Evolutionary conservation across 1,140 invertebrate genomes (phyloP).

Genomic region (Tetranychus cinnabarinus): DNA sequence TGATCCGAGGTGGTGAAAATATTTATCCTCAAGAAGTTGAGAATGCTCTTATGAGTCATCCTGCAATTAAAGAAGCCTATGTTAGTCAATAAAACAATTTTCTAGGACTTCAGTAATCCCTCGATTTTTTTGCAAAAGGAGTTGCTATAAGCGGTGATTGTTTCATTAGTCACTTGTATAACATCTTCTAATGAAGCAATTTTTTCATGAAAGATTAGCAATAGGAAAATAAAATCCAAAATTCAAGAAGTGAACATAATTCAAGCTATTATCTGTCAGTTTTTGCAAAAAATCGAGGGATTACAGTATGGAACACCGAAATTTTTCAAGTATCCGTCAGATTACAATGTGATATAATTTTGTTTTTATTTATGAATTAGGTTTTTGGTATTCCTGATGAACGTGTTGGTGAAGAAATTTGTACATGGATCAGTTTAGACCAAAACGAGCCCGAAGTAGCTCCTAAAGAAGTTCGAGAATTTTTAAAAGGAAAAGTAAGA

Average conservation of each 20-base stretch:
- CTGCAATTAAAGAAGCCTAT: constrained; percentile 39
- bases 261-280: no score
- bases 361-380: constrained; percentile 5
- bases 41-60: constrained; percentile 33
- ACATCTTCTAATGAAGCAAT: no score
- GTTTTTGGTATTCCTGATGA: constrained; percentile 29
- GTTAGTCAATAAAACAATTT: constrained; percentile 18
- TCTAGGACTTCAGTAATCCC: background rate
- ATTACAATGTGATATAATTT: no score
- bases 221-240: no score
- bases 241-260: no score
- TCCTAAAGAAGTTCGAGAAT: constrained; percentile 8
- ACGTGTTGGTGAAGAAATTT: constrained; percentile 27
- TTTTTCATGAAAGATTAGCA: no score
- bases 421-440: constrained; percentile 26
- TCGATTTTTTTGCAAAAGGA: background rate
- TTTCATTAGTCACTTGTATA: background rate
- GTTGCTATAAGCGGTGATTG: background rate
- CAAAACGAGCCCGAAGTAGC: constrained; percentile 16
- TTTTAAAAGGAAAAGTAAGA: constrained; percentile 9
- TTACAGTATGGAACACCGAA: no score
- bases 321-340: no score
- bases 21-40: constrained; percentile 13
- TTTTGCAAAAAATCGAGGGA: no score
- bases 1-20: constrained; percentile 13